A percentile compares a stretch with the other conserved stretches of the same genome.
Conservation (phyloP, 2,113 vertebrate species). For the Gambusia holbrooki region DNA sequence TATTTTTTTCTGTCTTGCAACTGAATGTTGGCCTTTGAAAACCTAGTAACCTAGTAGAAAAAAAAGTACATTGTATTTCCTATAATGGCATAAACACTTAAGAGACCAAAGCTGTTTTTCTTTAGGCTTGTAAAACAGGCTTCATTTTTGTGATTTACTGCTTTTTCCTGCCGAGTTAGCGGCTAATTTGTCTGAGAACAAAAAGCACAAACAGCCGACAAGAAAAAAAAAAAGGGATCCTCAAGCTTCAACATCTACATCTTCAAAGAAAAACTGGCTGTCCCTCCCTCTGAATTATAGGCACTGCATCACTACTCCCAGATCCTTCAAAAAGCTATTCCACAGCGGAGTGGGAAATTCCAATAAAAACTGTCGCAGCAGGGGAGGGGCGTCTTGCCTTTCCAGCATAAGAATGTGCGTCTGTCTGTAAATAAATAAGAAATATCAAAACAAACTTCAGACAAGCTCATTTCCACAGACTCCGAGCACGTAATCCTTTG, state of each 20-base stretch:
- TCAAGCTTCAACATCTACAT: constrained; percentile 8
- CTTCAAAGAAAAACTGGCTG: constrained; percentile 52
- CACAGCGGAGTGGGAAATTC: constrained; percentile 67
- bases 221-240: constrained; percentile 8
- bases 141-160: constrained; percentile 16
- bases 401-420: constrained; percentile 13
- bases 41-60: not conserved
- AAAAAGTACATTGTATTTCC: too few relatives aligned
- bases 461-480: not conserved
- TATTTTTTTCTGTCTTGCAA: not conserved
- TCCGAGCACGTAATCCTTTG: constrained; percentile 55
- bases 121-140: not conserved
- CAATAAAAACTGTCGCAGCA: constrained; percentile 62
- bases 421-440: not conserved
- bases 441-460: not conserved
- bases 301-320: constrained; percentile 50
- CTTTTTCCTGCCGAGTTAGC: constrained; percentile 2
- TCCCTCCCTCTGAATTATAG: constrained; percentile 55
- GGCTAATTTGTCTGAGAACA: constrained; percentile 40
- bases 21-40: not conserved
- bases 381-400: constrained; percentile 53
- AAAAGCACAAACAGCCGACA: constrained; percentile 33
- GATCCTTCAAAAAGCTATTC: constrained; percentile 55
- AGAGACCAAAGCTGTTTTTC: not conserved
- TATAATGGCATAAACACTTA: not conserved